Base-by-base conservation (phyloP, 2,888 invertebrate genomes). In the Gnatocerus cornutus region DNA sequence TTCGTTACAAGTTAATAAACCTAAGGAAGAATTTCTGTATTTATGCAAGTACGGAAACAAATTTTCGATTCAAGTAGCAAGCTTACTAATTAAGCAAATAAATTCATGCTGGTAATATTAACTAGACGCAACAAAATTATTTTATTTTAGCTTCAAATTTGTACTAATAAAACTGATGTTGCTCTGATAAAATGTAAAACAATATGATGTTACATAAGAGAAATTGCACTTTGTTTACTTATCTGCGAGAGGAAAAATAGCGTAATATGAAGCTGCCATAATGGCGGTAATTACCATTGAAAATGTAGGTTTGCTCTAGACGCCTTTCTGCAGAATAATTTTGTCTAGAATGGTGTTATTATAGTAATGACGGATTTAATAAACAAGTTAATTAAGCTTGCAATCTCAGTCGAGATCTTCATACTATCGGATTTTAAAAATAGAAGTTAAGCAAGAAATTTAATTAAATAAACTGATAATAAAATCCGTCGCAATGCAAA, bases 51-150 rank as follows among this genome's bases (percentile, higher is more conserved):
- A 13, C 41, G 12, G 10, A 41, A 41, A 41, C 41, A 41, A 41
- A 41, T 41, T 41, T n/a, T n/a, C 12, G 9, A 46, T 46, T 21
- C 46, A 46, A 16, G 46, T 7, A 46, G 16, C 46, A 46, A 12
- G 46, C 13, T 46, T 9, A 1, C 46, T 46, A 46, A 46, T 46
- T 46, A 16, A 16, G 14, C 9, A 9, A 46, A 46, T 46, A 46
- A 46, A 46, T 46, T 46, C 46, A 16, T 46, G 16, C 16, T 16
- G 1, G 46, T 16, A 46, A 46, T 46, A 46, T 46, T 46, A 41
- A 41, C 41, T 41, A 46, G 14, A 16, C 3, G 1, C 46, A 16
- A 14, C 9, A 16, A 21, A 46, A 12, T 46, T 46, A 46, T 46
- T 46, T 46, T 46, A 46, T 46, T 46, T 46, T 46, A 46, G 7